Evolutionary conservation across 2,888 invertebrate species (phyloP).

Genomic region (Epinotia ramella): DNA sequence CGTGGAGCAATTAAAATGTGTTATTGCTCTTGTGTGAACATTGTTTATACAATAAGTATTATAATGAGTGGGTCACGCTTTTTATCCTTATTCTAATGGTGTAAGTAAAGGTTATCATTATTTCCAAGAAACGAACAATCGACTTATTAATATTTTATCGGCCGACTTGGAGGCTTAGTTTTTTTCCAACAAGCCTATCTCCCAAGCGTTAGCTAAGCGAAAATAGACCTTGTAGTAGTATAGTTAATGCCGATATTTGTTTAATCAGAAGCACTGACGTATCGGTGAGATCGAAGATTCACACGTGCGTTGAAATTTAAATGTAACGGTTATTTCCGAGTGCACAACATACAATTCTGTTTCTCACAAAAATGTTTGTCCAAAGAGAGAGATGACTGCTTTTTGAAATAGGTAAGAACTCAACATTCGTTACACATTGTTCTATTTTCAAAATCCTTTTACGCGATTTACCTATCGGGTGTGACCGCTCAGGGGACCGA

Average conservation of each 20-base stretch:
- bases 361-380: too few species aligned
- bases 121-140: slow-evolving; percentile 40
- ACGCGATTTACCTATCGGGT: too few species aligned
- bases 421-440: too few species aligned
- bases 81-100: slow-evolving; percentile 12
- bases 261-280: slow-evolving; percentile 47
- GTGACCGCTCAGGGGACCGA: too few species aligned
- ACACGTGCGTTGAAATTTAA: slow-evolving; percentile 62
- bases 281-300: slow-evolving; percentile 62
- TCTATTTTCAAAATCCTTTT: too few species aligned
- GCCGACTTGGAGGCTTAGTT: slow-evolving; percentile 46
- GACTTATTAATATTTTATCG: slow-evolving; percentile 44
- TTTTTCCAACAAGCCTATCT: slow-evolving; percentile 30
- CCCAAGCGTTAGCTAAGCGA: slow-evolving; percentile 45
- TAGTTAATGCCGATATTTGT: slow-evolving; percentile 51
- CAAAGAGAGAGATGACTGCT: too few species aligned
- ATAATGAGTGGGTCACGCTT: too few species aligned
- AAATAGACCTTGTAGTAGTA: slow-evolving; percentile 47
- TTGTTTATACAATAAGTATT: too few species aligned
- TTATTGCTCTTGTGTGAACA: too few species aligned
- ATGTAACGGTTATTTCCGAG: not conserved
- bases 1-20: too few species aligned
- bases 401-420: too few species aligned
- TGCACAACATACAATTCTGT: not conserved
- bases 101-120: slow-evolving; percentile 16